Conservation (phyloP, 1,140 invertebrate genomes). For the Lepidostoma basale region DNA sequence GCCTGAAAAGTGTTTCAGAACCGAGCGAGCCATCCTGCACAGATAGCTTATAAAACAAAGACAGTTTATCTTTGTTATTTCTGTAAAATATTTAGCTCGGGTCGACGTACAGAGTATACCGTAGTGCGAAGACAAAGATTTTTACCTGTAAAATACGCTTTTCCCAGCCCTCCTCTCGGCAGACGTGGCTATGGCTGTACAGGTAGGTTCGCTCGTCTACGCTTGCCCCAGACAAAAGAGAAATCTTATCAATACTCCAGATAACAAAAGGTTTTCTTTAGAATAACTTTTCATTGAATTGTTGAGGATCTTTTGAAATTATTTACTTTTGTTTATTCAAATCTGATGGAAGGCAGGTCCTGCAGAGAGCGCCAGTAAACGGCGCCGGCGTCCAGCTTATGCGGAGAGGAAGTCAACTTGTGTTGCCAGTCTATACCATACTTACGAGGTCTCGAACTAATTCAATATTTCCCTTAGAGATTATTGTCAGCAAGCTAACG, state of each 20-base stretch:
- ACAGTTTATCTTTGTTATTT: slow-evolving; percentile 39
- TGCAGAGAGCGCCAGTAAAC: no score
- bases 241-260: slow-evolving; percentile 29
- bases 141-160: slow-evolving; percentile 33
- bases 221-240: slow-evolving; percentile 2
- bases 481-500: no score
- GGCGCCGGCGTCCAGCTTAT: no score
- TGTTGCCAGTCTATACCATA: no score
- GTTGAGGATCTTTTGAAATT: slow-evolving; percentile 1
- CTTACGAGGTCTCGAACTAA: no score
- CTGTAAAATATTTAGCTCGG: slow-evolving; percentile 40
- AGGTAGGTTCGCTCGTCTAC: slow-evolving; percentile 2
- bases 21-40: slow-evolving; percentile 1
- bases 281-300: slow-evolving; percentile 16
- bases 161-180: neutral
- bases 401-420: no score
- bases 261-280: slow-evolving; percentile 8
- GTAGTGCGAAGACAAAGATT: slow-evolving; percentile 22
- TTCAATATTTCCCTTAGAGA: no score
- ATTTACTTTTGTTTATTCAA: neutral
- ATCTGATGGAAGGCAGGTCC: no score
- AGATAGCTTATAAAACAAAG: slow-evolving; percentile 34
- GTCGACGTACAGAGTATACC: slow-evolving; percentile 26
- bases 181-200: neutral
- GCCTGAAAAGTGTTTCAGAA: neutral